A percentile compares a stretch with the other conserved stretches of the same genome.
Evolutionary conservation across 2,797 vertebrate species (phyloP).

Genomic region (Enteromius viviparus): DNA sequence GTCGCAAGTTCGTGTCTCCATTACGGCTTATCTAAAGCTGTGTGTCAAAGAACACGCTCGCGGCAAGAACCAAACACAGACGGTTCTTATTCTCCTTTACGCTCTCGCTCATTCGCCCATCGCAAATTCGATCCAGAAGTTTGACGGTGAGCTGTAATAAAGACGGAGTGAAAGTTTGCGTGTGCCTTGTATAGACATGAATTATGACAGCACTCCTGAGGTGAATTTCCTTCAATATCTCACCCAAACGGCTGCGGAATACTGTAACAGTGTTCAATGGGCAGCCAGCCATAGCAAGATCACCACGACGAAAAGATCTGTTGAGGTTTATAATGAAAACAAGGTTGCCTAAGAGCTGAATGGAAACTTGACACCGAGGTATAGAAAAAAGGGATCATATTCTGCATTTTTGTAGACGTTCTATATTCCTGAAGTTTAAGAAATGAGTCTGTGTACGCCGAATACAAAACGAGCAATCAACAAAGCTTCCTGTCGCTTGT

Average conservation of each 20-base stretch:
- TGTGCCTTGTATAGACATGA: conserved; percentile 30
- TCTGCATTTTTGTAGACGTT: background rate
- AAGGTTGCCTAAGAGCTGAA: background rate
- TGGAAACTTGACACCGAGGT: conserved; percentile 1
- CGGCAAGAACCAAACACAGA: conserved; percentile 21
- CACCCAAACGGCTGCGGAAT: conserved; percentile 11
- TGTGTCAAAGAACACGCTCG: conserved; percentile 40
- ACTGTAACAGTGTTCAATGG: background rate
- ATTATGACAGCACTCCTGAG: conserved; percentile 3
- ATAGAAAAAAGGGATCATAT: background rate
- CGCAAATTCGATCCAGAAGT: conserved; percentile 29
- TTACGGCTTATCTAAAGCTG: conserved; percentile 34
- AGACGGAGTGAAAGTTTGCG: conserved; percentile 8
- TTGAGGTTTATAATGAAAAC: background rate
- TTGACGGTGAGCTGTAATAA: conserved; percentile 29
- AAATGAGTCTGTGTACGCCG: background rate
- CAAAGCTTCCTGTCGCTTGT: conserved; percentile 4
- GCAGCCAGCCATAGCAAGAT: background rate
- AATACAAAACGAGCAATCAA: background rate
- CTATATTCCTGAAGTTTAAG: conserved; percentile 2
- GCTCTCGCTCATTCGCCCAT: conserved; percentile 15
- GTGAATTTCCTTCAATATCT: conserved; percentile 12
- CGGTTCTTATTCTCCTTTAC: conserved; percentile 29
- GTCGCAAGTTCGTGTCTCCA: conserved; percentile 17
- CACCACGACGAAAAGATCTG: background rate